Base-by-base conservation (phyloP, 2,888 invertebrate species). In the Lasioglossum vierecki region DNA sequence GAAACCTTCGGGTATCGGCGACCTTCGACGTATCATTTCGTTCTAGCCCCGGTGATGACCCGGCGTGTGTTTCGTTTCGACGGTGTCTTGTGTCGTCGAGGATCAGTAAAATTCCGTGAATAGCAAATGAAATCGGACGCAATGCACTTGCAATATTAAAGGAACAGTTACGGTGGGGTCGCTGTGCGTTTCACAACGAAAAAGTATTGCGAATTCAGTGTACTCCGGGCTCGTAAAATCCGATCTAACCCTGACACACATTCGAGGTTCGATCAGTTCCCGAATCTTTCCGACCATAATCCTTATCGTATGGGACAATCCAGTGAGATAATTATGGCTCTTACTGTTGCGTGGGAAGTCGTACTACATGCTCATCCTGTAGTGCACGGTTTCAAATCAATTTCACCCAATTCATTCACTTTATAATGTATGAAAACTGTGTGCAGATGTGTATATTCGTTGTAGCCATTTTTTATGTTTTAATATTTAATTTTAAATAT, bases 201-300 rank as follows among this genome's bases (percentile, higher is more conserved):
- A 6, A 84, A 88, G 68, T 84, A 87, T 79, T 81, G 74, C 71
- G 74, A 83, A 81, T 78, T 74, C 76, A 74, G 39, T 75, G 71
- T 79, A 73, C 75, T 49, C 79, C 76, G 74, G 73, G 72, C 80
- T 88, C 88, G 75, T 90, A 82, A 87, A 89, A 84, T 53, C 80
- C 78, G 80, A 76, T 79, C 85, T 83, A 82, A 81, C 89, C 90
- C 75, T 89, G 89, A 90, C 89, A 89, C 80, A 85, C 77, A 90
- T 89, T 76, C 53, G 8, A 2, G 9, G 8, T 15, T 30, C 49
- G 44, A 22, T 73, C 35, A 30, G 13, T 76, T 82, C 68, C 68
- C 70, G 41, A 82, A 84, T 39, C 73, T n/a, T 73, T 26, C 49
- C 39, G 39, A 30, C 22, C 46, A 26, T 70, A 18, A 80, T 57